Conservation (phyloP, 2,113 vertebrate genomes). For the Cygnus buccinator region DNA sequence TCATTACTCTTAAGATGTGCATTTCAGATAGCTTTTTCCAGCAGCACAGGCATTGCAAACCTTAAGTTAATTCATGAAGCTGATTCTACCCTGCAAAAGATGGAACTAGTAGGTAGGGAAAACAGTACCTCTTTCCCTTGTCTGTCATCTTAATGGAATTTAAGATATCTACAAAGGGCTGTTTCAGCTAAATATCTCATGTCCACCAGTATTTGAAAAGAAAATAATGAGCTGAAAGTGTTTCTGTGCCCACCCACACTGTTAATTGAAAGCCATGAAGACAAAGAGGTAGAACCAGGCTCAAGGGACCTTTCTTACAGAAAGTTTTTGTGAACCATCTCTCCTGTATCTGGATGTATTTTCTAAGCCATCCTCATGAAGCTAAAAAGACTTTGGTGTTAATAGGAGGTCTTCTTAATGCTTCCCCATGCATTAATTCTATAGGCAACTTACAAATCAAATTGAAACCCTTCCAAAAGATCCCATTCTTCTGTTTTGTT, state of each 20-base stretch:
- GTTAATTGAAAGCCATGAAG: conserved; percentile 52
- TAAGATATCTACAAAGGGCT: conserved; percentile 2
- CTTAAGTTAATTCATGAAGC: conserved; percentile 37
- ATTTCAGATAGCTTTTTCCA: conserved; percentile 40
- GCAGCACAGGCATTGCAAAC: conserved; percentile 2
- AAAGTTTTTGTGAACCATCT: background rate
- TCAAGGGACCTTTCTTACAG: background rate
- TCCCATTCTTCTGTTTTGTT: rapidly evolving
- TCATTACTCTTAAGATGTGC: conserved; percentile 27
- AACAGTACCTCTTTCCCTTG: background rate
- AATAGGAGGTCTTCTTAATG: background rate
- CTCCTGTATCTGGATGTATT: background rate
- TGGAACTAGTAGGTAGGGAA: conserved; percentile 1
- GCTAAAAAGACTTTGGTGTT: background rate
- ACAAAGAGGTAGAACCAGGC: background rate
- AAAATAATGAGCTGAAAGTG: conserved; percentile 8
- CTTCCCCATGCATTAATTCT: background rate
- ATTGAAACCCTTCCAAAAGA: background rate
- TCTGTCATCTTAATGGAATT: conserved; percentile 11
- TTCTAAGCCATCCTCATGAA: background rate
- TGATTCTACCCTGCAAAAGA: background rate
- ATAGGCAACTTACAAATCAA: background rate
- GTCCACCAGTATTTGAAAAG: background rate
- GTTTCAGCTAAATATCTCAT: conserved; percentile 17
- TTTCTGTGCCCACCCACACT: background rate